Evolutionary conservation across 2,113 vertebrate genomes (phyloP).

Genomic region (Leptosomus discolor): DNA sequence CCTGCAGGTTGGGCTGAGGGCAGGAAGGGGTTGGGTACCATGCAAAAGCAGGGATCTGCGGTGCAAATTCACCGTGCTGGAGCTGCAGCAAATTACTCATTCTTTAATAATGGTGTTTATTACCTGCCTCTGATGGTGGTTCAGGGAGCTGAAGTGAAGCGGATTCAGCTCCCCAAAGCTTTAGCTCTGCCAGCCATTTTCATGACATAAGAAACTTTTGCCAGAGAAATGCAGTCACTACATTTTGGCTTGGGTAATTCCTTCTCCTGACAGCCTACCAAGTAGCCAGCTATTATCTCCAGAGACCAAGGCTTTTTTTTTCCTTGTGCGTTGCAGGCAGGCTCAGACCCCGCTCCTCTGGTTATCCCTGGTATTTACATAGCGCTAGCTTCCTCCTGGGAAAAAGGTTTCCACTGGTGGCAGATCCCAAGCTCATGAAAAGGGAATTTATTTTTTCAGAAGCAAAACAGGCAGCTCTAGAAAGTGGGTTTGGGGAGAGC

Average conservation of each 20-base stretch:
- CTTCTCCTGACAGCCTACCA: neutral
- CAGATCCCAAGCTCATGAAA: neutral
- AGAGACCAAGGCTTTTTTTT: neutral
- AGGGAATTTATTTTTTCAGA: neutral
- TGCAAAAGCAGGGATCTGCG: neutral
- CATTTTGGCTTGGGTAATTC: slow-evolving; percentile 11
- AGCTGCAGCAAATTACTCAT: slow-evolving; percentile 57
- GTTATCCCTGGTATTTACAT: neutral
- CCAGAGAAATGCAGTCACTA: neutral
- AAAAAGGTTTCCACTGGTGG: neutral
- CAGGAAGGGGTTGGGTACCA: neutral
- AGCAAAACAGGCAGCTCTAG: neutral
- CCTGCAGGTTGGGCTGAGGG: neutral
- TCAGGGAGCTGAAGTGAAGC: neutral
- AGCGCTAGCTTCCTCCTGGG: neutral
- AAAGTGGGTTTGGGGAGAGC: neutral
- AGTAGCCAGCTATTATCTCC: neutral
- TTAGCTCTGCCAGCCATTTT: slow-evolving; percentile 33
- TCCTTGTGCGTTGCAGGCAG: neutral
- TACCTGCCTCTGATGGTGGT: slow-evolving; percentile 25
- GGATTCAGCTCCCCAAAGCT: slow-evolving; percentile 38
- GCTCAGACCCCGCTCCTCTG: neutral
- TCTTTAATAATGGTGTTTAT: slow-evolving; percentile 41
- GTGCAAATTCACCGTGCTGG: neutral
- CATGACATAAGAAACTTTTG: slow-evolving; percentile 44